Evolutionary conservation across 2,113 vertebrate species (phyloP).

Genomic region (Dascyllus trimaculatus): DNA sequence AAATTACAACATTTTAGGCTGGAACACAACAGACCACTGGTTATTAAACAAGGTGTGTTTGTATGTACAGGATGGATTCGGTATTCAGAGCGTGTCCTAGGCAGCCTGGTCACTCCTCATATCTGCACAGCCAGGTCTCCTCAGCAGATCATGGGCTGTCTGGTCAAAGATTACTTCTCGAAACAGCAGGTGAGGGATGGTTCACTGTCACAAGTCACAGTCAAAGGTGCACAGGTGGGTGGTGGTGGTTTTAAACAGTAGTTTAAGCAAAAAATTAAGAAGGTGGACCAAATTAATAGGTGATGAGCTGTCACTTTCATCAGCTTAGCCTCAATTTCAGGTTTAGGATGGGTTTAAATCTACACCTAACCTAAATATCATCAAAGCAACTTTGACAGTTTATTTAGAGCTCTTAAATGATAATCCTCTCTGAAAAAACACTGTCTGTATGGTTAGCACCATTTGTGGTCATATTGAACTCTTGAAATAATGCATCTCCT

Average conservation of each 20-base stretch:
- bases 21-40: too few relatives aligned
- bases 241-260: neutral
- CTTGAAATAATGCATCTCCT: too few relatives aligned
- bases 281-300: too few relatives aligned
- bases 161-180: constrained; percentile 95
- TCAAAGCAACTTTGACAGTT: too few relatives aligned
- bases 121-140: constrained; percentile 96
- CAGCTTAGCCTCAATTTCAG: too few relatives aligned
- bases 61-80: constrained; percentile 92
- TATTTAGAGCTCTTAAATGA: too few relatives aligned
- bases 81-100: constrained; percentile 93
- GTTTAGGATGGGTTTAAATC: too few relatives aligned
- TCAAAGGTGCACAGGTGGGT: neutral
- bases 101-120: constrained; percentile 91
- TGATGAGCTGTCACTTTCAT: too few relatives aligned
- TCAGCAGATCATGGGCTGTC: constrained; percentile 96
- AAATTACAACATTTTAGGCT: neutral
- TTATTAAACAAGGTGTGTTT: neutral
- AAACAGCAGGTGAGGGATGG: constrained; percentile 89
- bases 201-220: neutral
- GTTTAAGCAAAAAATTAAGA: neutral
- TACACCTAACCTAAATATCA: too few relatives aligned
- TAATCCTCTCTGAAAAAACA: too few relatives aligned
- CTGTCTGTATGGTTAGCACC: too few relatives aligned
- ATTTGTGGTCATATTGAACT: too few relatives aligned